phyloP scores from a whole-genome alignment of 2,888 invertebrate genomes.

The Agrotis puta region DNA sequence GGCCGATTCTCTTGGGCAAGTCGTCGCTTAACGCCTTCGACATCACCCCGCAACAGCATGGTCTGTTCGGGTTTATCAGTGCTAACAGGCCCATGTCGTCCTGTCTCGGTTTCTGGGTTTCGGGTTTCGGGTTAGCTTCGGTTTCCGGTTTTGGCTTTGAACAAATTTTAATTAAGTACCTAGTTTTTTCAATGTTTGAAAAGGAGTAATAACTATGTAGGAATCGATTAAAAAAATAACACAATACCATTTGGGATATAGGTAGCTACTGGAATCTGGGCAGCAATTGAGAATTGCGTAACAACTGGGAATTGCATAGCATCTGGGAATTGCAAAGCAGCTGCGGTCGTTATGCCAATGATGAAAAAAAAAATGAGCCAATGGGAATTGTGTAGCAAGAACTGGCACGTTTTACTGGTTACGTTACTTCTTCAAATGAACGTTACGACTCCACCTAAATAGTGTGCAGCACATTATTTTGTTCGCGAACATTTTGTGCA shows the following conservation, averaged over 20 bases:
- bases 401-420: neutral
- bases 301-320: no score
- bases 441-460: no score
- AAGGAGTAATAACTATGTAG: neutral
- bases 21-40: conserved; percentile 72
- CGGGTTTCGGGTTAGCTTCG: no score
- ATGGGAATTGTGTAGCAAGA: neutral
- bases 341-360: no score
- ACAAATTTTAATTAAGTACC: conserved; percentile 5
- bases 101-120: neutral
- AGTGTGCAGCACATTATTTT: no score
- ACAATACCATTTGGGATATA: no score
- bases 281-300: neutral
- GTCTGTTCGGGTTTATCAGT: conserved; percentile 60
- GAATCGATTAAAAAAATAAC: no score
- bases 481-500: no score
- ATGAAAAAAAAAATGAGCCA: neutral
- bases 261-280: neutral
- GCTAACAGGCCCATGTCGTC: conserved; percentile 62
- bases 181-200: neutral
- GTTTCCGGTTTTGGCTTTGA: neutral
- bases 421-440: no score
- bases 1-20: conserved; percentile 70
- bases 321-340: no score
- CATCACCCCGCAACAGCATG: conserved; percentile 74